Conservation (phyloP, 2,888 invertebrate species). For the Cataglyphis rosenhaueri region DNA sequence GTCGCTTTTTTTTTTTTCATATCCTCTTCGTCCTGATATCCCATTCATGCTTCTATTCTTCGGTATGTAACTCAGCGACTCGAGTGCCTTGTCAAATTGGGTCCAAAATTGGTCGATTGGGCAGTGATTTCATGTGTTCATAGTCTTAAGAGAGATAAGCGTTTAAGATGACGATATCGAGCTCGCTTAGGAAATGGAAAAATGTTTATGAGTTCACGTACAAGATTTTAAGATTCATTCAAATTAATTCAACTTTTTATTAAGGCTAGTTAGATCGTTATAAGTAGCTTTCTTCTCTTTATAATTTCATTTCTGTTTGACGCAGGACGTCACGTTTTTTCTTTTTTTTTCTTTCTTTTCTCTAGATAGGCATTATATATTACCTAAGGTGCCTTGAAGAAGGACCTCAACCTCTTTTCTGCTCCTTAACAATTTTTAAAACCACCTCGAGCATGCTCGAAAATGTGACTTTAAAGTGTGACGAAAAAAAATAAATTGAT, state of each 20-base stretch:
- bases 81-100: constrained; percentile 83
- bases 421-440: constrained; percentile 65
- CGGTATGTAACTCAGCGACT: constrained; percentile 72
- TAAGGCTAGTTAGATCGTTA: constrained; percentile 75
- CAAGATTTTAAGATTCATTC: constrained; percentile 70
- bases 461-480: constrained; percentile 1
- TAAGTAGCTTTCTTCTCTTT: constrained; percentile 77
- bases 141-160: constrained; percentile 83
- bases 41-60: constrained; percentile 43
- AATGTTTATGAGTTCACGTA: constrained; percentile 66
- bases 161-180: constrained; percentile 77
- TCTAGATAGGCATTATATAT: constrained; percentile 73
- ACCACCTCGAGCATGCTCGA: constrained; percentile 41
- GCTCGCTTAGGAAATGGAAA: constrained; percentile 75
- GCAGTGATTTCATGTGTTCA: constrained; percentile 86
- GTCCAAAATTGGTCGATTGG: constrained; percentile 85
- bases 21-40: constrained; percentile 13
- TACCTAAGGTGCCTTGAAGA: constrained; percentile 81
- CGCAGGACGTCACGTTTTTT: constrained; percentile 84
- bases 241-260: constrained; percentile 71
- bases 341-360: constrained; percentile 49
- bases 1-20: neutral
- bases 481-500: constrained; percentile 28
- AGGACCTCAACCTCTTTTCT: constrained; percentile 78
- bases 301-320: constrained; percentile 76